Base-by-base conservation (phyloP, 2,888 invertebrate species). In the Dynastes hyllus region DNA sequence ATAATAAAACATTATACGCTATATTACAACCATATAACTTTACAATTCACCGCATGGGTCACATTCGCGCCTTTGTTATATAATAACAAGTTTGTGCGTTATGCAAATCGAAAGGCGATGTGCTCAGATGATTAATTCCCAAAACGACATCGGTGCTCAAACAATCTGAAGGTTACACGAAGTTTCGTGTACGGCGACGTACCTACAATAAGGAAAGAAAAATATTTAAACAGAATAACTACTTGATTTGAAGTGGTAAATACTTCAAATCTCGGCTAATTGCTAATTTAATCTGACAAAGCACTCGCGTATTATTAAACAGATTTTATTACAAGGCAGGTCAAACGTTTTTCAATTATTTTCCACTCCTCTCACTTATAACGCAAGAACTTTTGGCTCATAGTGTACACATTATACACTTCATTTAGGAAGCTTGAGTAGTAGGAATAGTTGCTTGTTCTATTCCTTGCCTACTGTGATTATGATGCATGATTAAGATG, bases 91-190 rank as follows among this genome's bases (percentile, higher is more conserved):
- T 73, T 22, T 73, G 73, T 73, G 73, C 73, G 73, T 73, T 77
- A 77, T 77, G 77, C 67, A 77, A 77, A 77, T 77, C 53, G 67
- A 27, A 55, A 67, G 66, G 77, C 67, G 77, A 77, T 55, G 66
- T 67, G 66, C 77, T 77, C 66, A 77, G 66, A 67, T 67, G 67
- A 77, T 77, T 66, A 67, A 77, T 67, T 77, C 73, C 61, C 73
- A 27, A 73, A 73, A 73, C 73, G 73, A 77, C 77, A 77, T 77
- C 67, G 67, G 53, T 53, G 67, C 77, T 67, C 77, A 58, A 77
- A 77, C 67, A 67, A 77, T 77, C 55, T 22, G 77, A 77, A 77
- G 77, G 77, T 77, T 77, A 77, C 66, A 77, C 37, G 66, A 66
- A 53, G 67, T 66, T 65, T 67, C 51, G 32, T 73, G 27, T 9